Base-by-base conservation (phyloP, 2,888 invertebrate genomes). In the Lypha dubia region DNA sequence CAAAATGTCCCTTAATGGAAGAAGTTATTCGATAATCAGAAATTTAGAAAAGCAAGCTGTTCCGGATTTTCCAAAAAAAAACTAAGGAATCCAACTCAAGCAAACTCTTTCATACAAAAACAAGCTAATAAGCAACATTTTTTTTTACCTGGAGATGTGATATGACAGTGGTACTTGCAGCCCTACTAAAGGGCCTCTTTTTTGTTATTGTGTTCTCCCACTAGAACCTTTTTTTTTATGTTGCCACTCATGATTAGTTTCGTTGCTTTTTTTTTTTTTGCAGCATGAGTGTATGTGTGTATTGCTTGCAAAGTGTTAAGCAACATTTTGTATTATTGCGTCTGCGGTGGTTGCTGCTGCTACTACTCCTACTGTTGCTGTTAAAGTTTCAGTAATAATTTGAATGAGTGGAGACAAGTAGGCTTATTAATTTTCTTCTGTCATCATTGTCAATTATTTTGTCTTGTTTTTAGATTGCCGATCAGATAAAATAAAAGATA, bases 381-480 rank as follows among this genome's bases (percentile, higher is more conserved):
- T 17, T 13, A 22, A 41, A 46, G 28, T 68, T 38, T 24, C 17
- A 60, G 58, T 60, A 41, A 51, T 60, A 41, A 41, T 41, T 53
- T 51, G 44, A 70, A 32, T 51, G 70, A 62, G 32, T 68, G 60
- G 38, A 67, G 65, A 67, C 51, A 81, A 68, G 56, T 20, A 46
- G 75, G 75, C 63, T 82, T 71, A 74, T 82, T 65, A 82, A 81
- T 65, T 70, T 70, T 70, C n/a, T 49, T 75, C 11, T 60, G 11
- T 28, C 32, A 41, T 56, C 62, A 22, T 22, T 17, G 58, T 20
- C 41, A 63, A 65, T 62, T 56, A n/a, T 68, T 68, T 53, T 68
- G 60, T 35, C 44, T 65, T 67, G 65, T 67, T 77, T 73, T 28
- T n/a, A 22, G 49, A 8, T 32, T 22, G n/a, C 58, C 28, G 32